Evolutionary conservation across 2,797 vertebrate species (phyloP), one percentile per base, ranked within the genome.

Genomic region (Lemur catta): DNA sequence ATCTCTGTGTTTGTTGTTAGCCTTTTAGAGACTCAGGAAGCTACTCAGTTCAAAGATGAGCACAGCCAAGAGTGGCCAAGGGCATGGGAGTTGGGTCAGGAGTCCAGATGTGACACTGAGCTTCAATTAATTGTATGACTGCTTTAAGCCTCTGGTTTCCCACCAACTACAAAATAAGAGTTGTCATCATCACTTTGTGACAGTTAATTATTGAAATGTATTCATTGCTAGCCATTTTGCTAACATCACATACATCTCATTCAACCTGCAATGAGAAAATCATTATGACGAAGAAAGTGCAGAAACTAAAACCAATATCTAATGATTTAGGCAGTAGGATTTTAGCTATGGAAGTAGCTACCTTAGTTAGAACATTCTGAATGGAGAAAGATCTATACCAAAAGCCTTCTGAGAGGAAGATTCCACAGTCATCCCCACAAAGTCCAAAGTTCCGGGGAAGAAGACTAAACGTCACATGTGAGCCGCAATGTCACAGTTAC

Each of bases 251-350:
- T 84, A 61, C 59, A 95, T 28, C 78, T 84, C 55, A 95, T 71
- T 90, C 87, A 93, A 63, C 82, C 48, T 9, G 84, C 50, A 80
- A 26, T 81, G 46, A 76, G 46, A 90, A 71, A 75, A 84, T 48
- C 22, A 82, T 89, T 78, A 84, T 20, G 14, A 92, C 46, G 41
- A 95, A 69, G 50, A 85, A 95, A 24, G 57, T 65, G 26, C 12
- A 90, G n/a, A 91, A 93, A 88, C 48, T 80, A 38, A 87, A 95
- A 96, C 57, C 46, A 91, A 24, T 33, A 80, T 55, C 41, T 43
- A 76, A 18, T 52, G 33, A 85, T 75, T 84, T 72, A 61, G 69
- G 28, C 55, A 92, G 26, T 2, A 74, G 33, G 33, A 86, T 78
- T 88, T 59, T 59, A 94, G 57, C 33, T 92, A 59, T 24, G 8